Evolutionary conservation across 2,888 invertebrate genomes (phyloP).

Genomic region (Aphodius sticticus): DNA sequence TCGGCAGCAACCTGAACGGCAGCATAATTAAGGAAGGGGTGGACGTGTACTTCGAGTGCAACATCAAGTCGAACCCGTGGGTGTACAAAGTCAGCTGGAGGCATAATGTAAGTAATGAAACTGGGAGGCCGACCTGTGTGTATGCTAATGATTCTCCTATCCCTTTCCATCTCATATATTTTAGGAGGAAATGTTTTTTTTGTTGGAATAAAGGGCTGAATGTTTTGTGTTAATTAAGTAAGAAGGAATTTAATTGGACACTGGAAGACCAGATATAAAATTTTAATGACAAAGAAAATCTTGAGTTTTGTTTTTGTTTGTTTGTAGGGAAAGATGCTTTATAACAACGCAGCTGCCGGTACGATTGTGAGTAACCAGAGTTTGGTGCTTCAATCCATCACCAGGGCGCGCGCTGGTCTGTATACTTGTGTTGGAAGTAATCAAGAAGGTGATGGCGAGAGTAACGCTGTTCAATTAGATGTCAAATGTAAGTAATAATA

Average conservation of each 20-base stretch:
- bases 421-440: conserved; percentile 91
- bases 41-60: conserved; percentile 92
- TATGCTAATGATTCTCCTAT: not conserved
- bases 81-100: conserved; percentile 80
- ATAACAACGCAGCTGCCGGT: conserved; percentile 81
- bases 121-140: not conserved
- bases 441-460: conserved; percentile 87
- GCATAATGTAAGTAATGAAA: conserved; percentile 71
- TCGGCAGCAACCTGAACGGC: conserved; percentile 83
- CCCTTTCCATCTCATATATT: conserved; percentile 11
- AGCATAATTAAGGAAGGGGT: conserved; percentile 85
- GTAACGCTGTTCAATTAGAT: conserved; percentile 84
- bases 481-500: conserved; percentile 79
- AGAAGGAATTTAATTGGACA: too few species aligned
- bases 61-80: conserved; percentile 88
- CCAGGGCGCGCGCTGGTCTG: conserved; percentile 77
- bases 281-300: too few species aligned
- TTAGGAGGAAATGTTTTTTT: not conserved
- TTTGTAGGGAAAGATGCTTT: conserved; percentile 75
- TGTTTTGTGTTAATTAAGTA: too few species aligned
- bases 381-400: conserved; percentile 86
- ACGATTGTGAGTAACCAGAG: conserved; percentile 90
- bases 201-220: not conserved
- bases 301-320: conserved; percentile 10
- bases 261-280: too few species aligned